These are phyloP conservation scores for Lagodon rhomboides DNA, from an alignment of 2,797 vertebrate genomes.

Conservation along the genomic window DNA sequence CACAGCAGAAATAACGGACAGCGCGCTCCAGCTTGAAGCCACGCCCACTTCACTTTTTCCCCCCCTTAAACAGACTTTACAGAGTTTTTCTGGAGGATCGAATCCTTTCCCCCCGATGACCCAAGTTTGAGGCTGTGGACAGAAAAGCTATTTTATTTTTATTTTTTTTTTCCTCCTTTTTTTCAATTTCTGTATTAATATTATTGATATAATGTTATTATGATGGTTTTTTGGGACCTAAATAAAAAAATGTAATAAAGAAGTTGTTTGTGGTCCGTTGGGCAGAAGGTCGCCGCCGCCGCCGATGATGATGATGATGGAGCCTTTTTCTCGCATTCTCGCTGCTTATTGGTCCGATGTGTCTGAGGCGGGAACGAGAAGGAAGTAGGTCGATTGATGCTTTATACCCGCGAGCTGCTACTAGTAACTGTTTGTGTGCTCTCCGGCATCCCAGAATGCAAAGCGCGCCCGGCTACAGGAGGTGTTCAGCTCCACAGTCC, in stretches of 20 bases:
- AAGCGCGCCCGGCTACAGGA: too few relatives aligned
- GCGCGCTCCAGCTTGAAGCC: constrained; percentile 81
- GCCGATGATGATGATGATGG: too few relatives aligned
- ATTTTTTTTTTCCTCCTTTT: constrained; percentile 73
- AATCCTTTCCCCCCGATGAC: constrained; percentile 38
- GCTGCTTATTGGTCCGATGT: too few relatives aligned
- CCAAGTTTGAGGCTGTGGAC: constrained; percentile 80
- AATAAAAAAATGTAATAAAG: constrained; percentile 84
- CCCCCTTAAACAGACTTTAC: constrained; percentile 75
- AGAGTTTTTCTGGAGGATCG: constrained; percentile 78
- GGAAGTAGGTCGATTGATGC: too few relatives aligned
- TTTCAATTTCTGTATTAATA: constrained; percentile 88
- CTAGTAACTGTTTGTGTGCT: too few relatives aligned
- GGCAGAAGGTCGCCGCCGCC: neutral
- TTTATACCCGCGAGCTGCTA: too few relatives aligned
- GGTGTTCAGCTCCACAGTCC: too few relatives aligned
- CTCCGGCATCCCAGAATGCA: too few relatives aligned
- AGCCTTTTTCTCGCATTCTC: too few relatives aligned
- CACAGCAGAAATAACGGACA: constrained; percentile 80
- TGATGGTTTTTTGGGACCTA: constrained; percentile 88
- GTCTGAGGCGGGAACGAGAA: too few relatives aligned
- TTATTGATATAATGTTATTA: constrained; percentile 91
- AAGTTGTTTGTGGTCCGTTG: constrained; percentile 19
- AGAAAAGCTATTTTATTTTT: constrained; percentile 85
- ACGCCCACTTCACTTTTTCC: constrained; percentile 61